Evolutionary conservation across 2,113 vertebrate species (phyloP).

Genomic region (Aplodontia rufa): DNA sequence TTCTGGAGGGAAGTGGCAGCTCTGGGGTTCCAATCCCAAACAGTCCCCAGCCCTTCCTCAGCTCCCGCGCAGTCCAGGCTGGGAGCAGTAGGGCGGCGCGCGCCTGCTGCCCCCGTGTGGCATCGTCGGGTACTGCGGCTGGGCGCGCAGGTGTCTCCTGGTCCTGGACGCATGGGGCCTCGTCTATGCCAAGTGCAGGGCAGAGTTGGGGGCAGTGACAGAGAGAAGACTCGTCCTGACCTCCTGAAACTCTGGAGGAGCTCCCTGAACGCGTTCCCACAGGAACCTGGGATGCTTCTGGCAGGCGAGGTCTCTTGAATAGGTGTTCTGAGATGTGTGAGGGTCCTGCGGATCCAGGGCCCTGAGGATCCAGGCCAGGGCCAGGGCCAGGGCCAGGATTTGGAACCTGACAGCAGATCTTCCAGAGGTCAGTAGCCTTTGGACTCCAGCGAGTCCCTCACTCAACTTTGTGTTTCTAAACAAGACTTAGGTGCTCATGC

Average conservation of each 20-base stretch:
- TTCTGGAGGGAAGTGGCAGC: background rate
- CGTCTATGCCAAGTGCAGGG: accelerated
- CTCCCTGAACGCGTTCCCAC: background rate
- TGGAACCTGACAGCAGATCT: background rate
- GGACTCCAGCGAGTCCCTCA: background rate
- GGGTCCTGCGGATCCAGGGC: too few relatives aligned
- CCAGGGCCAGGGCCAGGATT: too few relatives aligned
- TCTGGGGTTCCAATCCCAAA: too few relatives aligned
- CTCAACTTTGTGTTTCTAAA: background rate
- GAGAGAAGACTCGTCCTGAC: background rate
- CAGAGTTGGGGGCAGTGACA: accelerated
- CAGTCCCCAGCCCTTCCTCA: background rate
- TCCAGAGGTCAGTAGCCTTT: background rate
- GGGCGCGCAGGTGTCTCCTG: accelerated
- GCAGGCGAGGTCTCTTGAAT: background rate
- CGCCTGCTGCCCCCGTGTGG: constrained; percentile 74
- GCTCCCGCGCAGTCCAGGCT: accelerated
- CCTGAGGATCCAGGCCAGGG: background rate
- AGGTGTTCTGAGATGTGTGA: background rate
- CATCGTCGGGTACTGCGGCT: background rate
- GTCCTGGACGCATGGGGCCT: accelerated
- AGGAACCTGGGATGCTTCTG: background rate
- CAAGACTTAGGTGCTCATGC: accelerated
- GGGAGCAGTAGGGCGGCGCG: background rate
- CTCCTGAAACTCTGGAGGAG: background rate